Evolutionary conservation across 2,888 invertebrate genomes (phyloP).

Genomic region (Tryphoninae sp.): DNA sequence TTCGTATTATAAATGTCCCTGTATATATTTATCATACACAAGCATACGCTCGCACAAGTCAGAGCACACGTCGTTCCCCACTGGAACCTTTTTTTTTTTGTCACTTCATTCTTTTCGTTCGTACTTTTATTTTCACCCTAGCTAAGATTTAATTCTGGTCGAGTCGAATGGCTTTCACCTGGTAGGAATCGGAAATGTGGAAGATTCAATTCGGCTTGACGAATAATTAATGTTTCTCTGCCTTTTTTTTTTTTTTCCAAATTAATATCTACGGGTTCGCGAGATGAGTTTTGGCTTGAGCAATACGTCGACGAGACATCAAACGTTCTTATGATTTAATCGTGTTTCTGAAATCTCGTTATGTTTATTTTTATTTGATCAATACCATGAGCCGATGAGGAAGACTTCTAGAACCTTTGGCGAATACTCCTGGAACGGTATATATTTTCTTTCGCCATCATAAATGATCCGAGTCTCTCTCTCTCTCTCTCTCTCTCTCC

Average conservation of each 20-base stretch:
- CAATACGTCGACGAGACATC: not conserved
- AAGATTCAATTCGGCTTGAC: too few relatives aligned
- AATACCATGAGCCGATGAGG: not conserved
- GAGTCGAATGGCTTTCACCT: too few relatives aligned
- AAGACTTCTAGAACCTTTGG: not conserved
- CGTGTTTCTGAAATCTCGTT: not conserved
- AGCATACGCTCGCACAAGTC: not conserved
- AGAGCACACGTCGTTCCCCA: slow-evolving; percentile 1
- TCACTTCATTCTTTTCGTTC: slow-evolving; percentile 2
- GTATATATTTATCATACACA: not conserved
- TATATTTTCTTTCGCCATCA: not conserved
- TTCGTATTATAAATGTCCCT: slow-evolving; percentile 29
- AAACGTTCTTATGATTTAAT: slow-evolving; percentile 9
- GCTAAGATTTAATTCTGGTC: too few relatives aligned
- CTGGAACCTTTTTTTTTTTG: slow-evolving; percentile 22
- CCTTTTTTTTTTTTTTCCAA: not conserved
- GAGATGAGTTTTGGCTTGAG: too few relatives aligned
- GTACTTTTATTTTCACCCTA: not conserved
- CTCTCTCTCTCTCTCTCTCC: too few relatives aligned
- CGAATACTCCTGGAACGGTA: not conserved
- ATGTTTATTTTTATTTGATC: not conserved
- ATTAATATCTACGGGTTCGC: too few relatives aligned
- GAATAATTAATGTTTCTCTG: not conserved
- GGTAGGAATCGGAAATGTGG: too few relatives aligned
- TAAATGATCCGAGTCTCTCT: not conserved